Conservation (phyloP, 2,113 vertebrate species). For the Brachyistius frenatus region DNA sequence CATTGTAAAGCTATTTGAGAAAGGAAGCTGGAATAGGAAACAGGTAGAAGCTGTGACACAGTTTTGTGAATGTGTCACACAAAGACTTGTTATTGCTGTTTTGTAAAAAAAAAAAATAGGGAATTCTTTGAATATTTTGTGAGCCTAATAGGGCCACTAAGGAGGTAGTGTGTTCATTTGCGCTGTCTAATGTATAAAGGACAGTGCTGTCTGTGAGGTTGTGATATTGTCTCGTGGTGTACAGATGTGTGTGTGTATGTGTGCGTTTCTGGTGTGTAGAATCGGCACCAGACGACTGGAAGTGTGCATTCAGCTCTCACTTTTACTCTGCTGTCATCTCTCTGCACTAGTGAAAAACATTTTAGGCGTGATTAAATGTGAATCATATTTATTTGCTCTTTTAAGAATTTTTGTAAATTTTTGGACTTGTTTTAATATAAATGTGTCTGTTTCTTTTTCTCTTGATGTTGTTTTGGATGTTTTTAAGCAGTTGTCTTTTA, state of each 20-base stretch:
- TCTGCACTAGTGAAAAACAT: constrained; percentile 82
- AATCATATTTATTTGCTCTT: constrained; percentile 88
- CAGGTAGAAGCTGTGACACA: constrained; percentile 51
- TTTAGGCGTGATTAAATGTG: constrained; percentile 84
- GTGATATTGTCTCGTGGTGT: constrained; percentile 54
- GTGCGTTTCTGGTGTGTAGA: constrained; percentile 48
- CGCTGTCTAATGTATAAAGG: constrained; percentile 63
- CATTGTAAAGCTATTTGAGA: constrained; percentile 45
- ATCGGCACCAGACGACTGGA: constrained; percentile 44
- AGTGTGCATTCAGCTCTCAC: constrained; percentile 56
- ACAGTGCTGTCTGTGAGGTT: constrained; percentile 54
- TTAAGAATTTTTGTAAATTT: constrained; percentile 82
- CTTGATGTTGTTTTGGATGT: constrained; percentile 28
- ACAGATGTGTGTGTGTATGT: constrained; percentile 32
- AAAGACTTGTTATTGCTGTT: constrained; percentile 42
- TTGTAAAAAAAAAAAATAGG: constrained; percentile 54
- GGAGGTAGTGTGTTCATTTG: constrained; percentile 48
- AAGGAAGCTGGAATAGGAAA: constrained; percentile 26
- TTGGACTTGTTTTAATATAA: constrained; percentile 83
- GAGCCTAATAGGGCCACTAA: constrained; percentile 30
- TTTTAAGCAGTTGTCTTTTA: constrained; percentile 76
- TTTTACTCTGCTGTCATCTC: constrained; percentile 75
- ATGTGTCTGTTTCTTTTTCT: constrained; percentile 61
- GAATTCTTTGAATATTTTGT: constrained; percentile 56
- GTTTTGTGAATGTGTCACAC: constrained; percentile 46